Conservation (phyloP, 1,140 invertebrate genomes). For the Tetraneura akinire region DNA sequence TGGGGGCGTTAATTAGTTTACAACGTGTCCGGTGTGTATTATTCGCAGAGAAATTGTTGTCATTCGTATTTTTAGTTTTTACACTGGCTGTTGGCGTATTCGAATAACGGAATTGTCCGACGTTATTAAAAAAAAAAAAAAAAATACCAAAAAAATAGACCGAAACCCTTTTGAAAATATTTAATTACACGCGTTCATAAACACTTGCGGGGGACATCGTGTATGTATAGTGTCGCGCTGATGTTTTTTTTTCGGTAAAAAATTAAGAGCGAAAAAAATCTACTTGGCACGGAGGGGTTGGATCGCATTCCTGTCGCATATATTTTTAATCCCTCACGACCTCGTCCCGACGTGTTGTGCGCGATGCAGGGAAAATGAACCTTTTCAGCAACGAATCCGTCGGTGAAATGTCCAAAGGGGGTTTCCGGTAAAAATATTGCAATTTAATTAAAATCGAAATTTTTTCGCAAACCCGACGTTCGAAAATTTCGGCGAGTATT, state of each 20-base stretch:
- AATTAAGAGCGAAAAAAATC: slow-evolving; percentile 16
- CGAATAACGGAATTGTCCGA: not conserved
- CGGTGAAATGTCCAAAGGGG: not conserved
- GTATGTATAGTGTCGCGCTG: not conserved
- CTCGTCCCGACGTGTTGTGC: not conserved
- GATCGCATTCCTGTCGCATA: not conserved
- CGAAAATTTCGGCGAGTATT: not conserved
- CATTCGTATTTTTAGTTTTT: not conserved
- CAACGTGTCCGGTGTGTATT: not conserved
- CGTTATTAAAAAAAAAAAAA: slow-evolving; percentile 22
- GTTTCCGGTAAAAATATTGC: slow-evolving; percentile 25
- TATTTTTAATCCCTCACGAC: not conserved
- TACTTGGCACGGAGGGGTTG: not conserved
- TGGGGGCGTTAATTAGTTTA: not conserved
- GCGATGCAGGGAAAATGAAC: slow-evolving; percentile 2
- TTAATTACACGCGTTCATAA: slow-evolving; percentile 43
- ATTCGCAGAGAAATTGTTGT: not conserved
- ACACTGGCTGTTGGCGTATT: not conserved
- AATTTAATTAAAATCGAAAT: slow-evolving; percentile 30
- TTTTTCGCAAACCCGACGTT: not conserved
- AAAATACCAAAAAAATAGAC: not conserved
- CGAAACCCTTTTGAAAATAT: slow-evolving; percentile 29
- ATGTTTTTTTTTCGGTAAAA: not conserved
- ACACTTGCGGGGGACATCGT: slow-evolving; percentile 23
- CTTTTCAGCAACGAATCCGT: not conserved